Evolutionary conservation across 1,140 invertebrate genomes (phyloP).

Genomic region (Lordiphosa stackelbergi): DNA sequence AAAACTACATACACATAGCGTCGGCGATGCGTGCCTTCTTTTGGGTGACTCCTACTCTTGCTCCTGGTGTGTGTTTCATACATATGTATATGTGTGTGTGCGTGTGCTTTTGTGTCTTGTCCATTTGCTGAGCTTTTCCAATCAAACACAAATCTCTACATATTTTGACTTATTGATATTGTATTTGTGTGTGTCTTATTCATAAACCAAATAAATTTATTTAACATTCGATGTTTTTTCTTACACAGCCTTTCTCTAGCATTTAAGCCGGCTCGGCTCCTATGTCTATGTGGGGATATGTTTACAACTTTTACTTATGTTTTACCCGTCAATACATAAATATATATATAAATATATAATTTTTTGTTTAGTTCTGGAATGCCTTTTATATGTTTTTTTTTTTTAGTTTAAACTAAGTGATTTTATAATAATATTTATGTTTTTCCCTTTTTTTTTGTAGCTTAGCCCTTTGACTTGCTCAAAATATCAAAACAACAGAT

Average conservation of each 20-base stretch:
- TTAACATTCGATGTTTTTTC: constrained; percentile 70
- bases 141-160: constrained; percentile 9
- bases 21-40: no score
- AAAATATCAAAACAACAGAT: constrained; percentile 26
- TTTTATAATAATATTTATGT: constrained; percentile 32
- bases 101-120: constrained; percentile 3
- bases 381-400: constrained; percentile 39
- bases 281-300: constrained; percentile 22
- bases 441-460: constrained; percentile 41
- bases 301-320: constrained; percentile 13
- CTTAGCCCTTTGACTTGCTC: constrained; percentile 63
- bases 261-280: constrained; percentile 32
- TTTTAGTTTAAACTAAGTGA: constrained; percentile 30
- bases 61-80: constrained; percentile 6
- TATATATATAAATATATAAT: constrained; percentile 19
- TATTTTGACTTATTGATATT: constrained; percentile 45
- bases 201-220: constrained; percentile 51
- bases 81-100: constrained; percentile 5
- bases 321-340: constrained; percentile 58
- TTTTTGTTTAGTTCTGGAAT: constrained; percentile 41
- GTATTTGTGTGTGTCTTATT: constrained; percentile 50
- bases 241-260: constrained; percentile 37
- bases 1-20: no score
- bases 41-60: no score
- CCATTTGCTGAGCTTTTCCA: constrained; percentile 18